Percentiles rank a stretch among this genome's conserved stretches.
Conservation (phyloP, 2,888 invertebrate genomes). For the Caenorhabditis imperialis region DNA sequence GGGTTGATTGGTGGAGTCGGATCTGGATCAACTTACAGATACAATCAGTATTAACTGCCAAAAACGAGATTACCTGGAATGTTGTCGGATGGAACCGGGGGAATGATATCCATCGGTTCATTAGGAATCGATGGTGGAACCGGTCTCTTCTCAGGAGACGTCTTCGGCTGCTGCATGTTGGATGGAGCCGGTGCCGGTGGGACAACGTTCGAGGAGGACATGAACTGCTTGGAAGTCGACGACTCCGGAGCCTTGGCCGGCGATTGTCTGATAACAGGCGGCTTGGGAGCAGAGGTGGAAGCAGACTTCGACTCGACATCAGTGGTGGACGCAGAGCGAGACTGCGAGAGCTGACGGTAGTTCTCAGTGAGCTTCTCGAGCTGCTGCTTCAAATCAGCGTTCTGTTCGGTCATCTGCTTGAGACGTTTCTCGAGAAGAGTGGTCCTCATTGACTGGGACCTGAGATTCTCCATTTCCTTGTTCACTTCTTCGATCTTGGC, state of each 20-base stretch:
- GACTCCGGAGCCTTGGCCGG: constrained; percentile 4
- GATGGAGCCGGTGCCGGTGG: constrained; percentile 41
- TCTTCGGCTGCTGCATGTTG: constrained; percentile 2
- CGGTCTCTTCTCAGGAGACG: constrained; percentile 10
- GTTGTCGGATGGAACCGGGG: constrained; percentile 51
- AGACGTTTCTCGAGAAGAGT: constrained; percentile 37
- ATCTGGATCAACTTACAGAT: constrained; percentile 28
- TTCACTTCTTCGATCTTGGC: constrained; percentile 9
- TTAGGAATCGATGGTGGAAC: constrained; percentile 43
- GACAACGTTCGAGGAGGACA: constrained; percentile 15
- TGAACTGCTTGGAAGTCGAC: background rate
- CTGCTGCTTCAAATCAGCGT: constrained; percentile 34
- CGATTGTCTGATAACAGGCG: constrained; percentile 6
- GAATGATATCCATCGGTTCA: constrained; percentile 45
- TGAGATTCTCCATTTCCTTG: constrained; percentile 2
- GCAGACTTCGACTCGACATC: constrained; percentile 36
- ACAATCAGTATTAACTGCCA: constrained; percentile 12
- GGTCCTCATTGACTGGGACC: constrained; percentile 16
- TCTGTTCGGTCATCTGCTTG: constrained; percentile 19
- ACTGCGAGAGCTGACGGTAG: constrained; percentile 17
- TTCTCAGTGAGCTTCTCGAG: constrained; percentile 28
- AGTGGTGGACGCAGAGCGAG: constrained; percentile 23
- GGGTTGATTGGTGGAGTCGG: constrained; percentile 38
- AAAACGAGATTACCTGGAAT: constrained; percentile 28
- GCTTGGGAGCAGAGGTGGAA: background rate